Evolutionary conservation across 2,113 vertebrate species (phyloP), one percentile per base, ranked within the genome.

Genomic region (Colistium nudipinnis): DNA sequence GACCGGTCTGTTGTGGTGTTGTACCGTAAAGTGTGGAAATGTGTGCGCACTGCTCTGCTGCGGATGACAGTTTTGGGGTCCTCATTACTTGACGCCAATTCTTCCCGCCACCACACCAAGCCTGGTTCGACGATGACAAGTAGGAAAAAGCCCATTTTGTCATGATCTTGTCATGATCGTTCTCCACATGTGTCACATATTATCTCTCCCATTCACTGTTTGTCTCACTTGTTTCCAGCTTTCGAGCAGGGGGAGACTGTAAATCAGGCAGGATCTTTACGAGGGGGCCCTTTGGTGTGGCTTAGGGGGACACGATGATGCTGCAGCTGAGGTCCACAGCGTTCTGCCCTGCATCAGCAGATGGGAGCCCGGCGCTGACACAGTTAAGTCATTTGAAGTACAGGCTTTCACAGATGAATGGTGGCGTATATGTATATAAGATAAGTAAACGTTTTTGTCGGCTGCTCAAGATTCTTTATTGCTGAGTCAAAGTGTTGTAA

Each of bases 241-340:
- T 31, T 7, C 30, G 4, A 31, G 8, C 4, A 4, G 30, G 43
- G n/a, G 43, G n/a, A 22, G 19, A 9, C 6, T 45, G 43, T 4
- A 31, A n/a, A 45, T 20, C 67, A 56, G 62, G 28, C 22, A 10
- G 24, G 48, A 16, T 36, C 55, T 75, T 81, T 74, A 60, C 6
- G 28, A 17, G 19, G 24, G 41, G 20, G 41, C 39, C 47, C 51
- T 65, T 84, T 81, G 56, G 59, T 82, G 76, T 0, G 35, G 68
- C 74, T 77, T 20, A 27, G 31, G 61, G 70, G 52, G 73, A 70
- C 55, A 20, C 8, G 68, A 76, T 83, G 33, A 56, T 49, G 75
- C 87, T 70, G 30, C 0, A 3, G 70, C 51, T 22, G n/a, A 76
- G 53, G 17, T 41, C n/a, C 64, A 45, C 27, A 54, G 2, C 64